Percentiles rank a stretch among this genome's conserved stretches.
Conservation (phyloP, 2,113 vertebrate species). For the Notothenia coriiceps region DNA sequence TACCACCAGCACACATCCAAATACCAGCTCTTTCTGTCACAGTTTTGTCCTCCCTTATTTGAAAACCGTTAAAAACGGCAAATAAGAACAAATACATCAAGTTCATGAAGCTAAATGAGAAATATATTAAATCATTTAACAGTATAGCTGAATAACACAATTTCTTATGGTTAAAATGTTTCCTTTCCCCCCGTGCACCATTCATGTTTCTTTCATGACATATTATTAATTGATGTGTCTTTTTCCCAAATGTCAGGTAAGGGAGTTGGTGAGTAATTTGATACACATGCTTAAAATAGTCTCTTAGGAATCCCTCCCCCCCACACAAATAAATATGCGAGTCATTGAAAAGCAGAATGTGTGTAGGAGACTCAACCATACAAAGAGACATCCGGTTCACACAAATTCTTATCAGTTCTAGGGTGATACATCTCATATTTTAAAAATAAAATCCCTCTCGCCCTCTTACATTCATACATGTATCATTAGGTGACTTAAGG, state of each 20-base stretch:
- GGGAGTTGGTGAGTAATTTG: conserved; percentile 34
- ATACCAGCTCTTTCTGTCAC: neutral
- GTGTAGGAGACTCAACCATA: conserved; percentile 68
- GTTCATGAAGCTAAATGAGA: neutral
- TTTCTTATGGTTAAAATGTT: neutral
- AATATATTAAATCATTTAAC: neutral
- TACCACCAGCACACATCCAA: too few species aligned
- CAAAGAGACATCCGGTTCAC: conserved; percentile 69
- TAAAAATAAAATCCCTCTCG: neutral
- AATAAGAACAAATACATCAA: neutral
- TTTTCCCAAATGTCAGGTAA: neutral
- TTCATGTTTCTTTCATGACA: conserved; percentile 2
- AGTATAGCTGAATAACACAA: neutral
- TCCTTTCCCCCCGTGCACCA: neutral
- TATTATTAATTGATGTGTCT: neutral
- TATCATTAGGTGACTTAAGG: conserved; percentile 53
- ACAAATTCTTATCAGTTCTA: conserved; percentile 37
- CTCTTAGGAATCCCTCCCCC: conserved; percentile 65
- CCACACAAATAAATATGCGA: conserved; percentile 44
- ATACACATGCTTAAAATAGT: conserved; percentile 50
- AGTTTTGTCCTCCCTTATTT: neutral
- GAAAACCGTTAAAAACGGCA: neutral
- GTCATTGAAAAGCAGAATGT: conserved; percentile 60
- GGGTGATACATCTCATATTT: conserved; percentile 29
- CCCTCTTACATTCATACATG: conserved; percentile 69